A percentile compares a stretch with the other conserved stretches of the same genome.
Conservation (phyloP, 2,888 invertebrate species). For the Lymantria dispar region DNA sequence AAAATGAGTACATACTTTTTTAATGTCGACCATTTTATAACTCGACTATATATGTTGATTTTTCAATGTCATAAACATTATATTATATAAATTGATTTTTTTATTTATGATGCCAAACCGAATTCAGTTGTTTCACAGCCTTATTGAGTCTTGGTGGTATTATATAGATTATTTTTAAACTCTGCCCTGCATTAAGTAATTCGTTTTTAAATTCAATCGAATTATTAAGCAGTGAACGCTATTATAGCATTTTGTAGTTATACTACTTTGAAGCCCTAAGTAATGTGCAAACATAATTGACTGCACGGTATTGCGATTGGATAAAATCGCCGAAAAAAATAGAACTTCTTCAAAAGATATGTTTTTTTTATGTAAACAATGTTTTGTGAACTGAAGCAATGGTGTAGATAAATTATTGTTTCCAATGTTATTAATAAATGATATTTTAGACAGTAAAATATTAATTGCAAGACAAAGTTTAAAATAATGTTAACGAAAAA, state of each 20-base stretch:
- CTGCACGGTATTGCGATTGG: too few relatives aligned
- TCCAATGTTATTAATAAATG: not conserved
- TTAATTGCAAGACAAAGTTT: conserved; percentile 49
- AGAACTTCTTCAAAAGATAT: too few relatives aligned
- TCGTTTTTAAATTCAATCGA: not conserved
- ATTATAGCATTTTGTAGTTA: too few relatives aligned
- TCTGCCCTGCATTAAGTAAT: conserved; percentile 47
- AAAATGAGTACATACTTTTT: too few relatives aligned
- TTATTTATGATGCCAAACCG: conserved; percentile 58
- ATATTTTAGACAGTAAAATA: not conserved
- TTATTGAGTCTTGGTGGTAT: conserved; percentile 71
- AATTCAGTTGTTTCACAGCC: conserved; percentile 77
- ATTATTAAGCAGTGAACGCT: not conserved
- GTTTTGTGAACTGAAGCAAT: not conserved
- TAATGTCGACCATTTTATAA: conserved; percentile 18
- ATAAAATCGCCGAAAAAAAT: too few relatives aligned
- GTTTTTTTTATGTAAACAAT: too few relatives aligned
- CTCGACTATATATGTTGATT: conserved; percentile 5
- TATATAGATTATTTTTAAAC: conserved; percentile 45
- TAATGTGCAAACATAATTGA: too few relatives aligned
- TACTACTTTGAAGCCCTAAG: too few relatives aligned
- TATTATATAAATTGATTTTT: conserved; percentile 33
- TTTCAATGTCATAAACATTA: too few relatives aligned
- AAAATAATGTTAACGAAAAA: conserved; percentile 42
- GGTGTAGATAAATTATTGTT: not conserved